These are phyloP conservation scores for Spilogale gracilis DNA, from an alignment of 2,113 vertebrate species.

Conservation along the genomic window DNA sequence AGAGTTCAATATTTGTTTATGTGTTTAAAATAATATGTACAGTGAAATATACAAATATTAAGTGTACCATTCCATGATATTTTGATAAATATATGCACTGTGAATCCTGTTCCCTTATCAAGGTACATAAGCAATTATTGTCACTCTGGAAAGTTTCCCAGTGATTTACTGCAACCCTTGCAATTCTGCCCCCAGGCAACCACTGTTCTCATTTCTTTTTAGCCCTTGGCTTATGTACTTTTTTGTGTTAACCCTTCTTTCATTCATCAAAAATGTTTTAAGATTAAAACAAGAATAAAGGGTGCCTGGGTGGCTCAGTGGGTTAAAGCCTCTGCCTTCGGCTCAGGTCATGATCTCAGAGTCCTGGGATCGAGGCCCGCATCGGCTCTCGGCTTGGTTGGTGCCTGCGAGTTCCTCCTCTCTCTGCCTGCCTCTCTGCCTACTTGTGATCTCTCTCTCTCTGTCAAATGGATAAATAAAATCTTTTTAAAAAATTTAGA, in stretches of 20 bases:
- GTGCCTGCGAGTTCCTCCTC: too few relatives aligned
- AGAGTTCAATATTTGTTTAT: neutral
- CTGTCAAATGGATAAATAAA: too few relatives aligned
- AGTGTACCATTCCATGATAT: neutral
- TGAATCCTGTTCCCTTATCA: neutral
- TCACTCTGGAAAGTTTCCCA: neutral
- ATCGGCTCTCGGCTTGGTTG: too few relatives aligned
- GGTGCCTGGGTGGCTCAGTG: too few relatives aligned
- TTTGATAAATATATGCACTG: neutral
- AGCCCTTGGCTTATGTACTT: neutral
- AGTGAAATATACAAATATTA: neutral
- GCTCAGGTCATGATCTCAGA: too few relatives aligned
- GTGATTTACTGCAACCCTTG: neutral
- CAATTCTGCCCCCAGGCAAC: neutral
- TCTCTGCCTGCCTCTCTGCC: too few relatives aligned
- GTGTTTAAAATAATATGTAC: conserved; percentile 24
- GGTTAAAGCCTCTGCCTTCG: too few relatives aligned
- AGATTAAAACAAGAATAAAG: neutral
- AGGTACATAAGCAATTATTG: neutral
- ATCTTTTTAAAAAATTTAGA: too few relatives aligned
- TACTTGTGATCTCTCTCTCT: too few relatives aligned
- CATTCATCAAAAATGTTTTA: neutral
- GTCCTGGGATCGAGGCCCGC: too few relatives aligned
- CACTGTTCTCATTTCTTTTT: neutral
- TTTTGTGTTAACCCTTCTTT: conserved; percentile 4